Percentiles rank a stretch among this genome's conserved stretches.
Conservation (phyloP, 2,113 vertebrate species). For the Nymphicus hollandicus region DNA sequence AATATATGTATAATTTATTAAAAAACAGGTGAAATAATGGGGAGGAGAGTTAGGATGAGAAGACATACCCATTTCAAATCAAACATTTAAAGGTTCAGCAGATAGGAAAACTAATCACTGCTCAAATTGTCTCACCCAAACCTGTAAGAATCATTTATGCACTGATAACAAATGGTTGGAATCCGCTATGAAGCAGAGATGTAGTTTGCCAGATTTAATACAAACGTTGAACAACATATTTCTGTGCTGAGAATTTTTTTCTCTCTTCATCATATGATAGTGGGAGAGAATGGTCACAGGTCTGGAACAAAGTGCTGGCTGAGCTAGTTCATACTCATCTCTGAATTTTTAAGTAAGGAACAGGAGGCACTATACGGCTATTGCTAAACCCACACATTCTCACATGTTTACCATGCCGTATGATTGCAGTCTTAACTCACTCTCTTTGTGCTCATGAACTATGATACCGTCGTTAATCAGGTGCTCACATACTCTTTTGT, state of each 20-base stretch:
- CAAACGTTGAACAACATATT: neutral
- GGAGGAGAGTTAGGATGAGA: neutral
- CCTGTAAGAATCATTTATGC: neutral
- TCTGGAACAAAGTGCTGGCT: neutral
- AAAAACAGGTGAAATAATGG: neutral
- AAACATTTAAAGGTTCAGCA: conserved; percentile 10
- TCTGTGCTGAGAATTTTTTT: neutral
- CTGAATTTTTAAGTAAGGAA: neutral
- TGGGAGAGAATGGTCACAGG: neutral
- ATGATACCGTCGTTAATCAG: neutral
- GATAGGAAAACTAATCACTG: neutral
- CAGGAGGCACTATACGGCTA: neutral
- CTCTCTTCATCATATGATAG: neutral
- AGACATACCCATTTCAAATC: neutral
- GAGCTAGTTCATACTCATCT: neutral
- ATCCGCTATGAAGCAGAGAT: neutral
- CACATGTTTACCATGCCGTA: neutral
- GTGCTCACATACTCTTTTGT: neutral
- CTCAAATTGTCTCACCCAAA: neutral
- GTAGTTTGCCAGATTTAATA: neutral
- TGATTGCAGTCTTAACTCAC: neutral
- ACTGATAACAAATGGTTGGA: neutral
- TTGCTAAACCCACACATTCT: neutral
- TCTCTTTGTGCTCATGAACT: neutral
- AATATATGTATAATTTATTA: neutral